Base-by-base conservation (phyloP, 1,140 invertebrate species). In the Drosophila pseudoananassae region DNA sequence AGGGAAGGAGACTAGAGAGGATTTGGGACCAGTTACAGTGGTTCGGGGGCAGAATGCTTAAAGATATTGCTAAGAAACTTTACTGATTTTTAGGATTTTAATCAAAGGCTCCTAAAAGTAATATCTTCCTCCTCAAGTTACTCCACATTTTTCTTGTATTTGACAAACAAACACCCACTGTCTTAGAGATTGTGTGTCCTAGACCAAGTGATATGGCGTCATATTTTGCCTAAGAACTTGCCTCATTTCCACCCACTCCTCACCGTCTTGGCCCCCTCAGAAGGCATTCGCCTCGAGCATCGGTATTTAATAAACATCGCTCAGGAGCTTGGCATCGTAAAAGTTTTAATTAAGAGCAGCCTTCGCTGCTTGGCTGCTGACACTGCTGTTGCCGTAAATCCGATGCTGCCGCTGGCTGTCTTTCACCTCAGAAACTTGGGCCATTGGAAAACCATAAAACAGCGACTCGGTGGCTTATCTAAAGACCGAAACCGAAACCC, bases 301-400 rank as follows among this genome's bases (percentile, higher is more conserved):
- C 55, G 73, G 75, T 78, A 88, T 87, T 87, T 87, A 87, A 87
- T 87, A 87, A 87, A 78, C 64, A 80, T 55, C 47, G 61, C 65
- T 78, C 27, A 50, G 69, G 57, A 64, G 77, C 55, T 36, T 23
- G 51, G 73, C 20, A 36, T 31, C 45, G 56, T 57, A 77, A 85
- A 85, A 88, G 69, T 85, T 85, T 85, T 85, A 85, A 85, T 85
- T 85, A 85, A 85, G 83, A 75, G 59, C 50, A 17, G 71, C 40
- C 43, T 33, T 17, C 36, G 45, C 15, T 31, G 63, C 36, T 51
- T 17, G 17, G 27, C 12, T 25, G 47, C 33, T 50, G 55, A 23
- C 52, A 36, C 25, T 23, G 50, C 43, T 38, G 61, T 45, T n/a
- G 40, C 31, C 31, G 40, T 6, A 15, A 45, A 45, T 45, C 40